Base-by-base conservation (phyloP, 2,797 vertebrate species). In the Chiloscyllium punctatum region DNA sequence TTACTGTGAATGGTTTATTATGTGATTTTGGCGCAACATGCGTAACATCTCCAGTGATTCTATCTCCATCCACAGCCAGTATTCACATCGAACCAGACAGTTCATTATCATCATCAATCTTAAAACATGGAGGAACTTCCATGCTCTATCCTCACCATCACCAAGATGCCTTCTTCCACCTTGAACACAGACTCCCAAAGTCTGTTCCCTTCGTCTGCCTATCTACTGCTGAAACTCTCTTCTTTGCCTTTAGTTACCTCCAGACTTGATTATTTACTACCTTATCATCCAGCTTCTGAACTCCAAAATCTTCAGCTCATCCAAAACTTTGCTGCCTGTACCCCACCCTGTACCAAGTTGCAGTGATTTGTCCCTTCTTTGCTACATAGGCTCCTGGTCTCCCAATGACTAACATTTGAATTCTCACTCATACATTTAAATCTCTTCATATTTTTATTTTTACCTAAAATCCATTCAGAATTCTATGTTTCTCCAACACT, bases 1-100 rank as follows among this genome's bases (percentile, higher is more conserved):
- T 69, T 69, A 8, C 90, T 92, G 66, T 92, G 69, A 92, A 92
- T 69, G 90, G 62, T n/a, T 92, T 21, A 92, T 92, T 69, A 92
- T 92, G 21, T 69, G 90, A 92, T 69, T 92, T 25, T 92, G 66
- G 90, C 62, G 92, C 66, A 37, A 68, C 13, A 21, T 42, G n/a
- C 21, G 0, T 25, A 92, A 69, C 23, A n/a, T 92, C n/a, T 4
- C 66, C 66, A 42, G 3, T 25, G 90, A 69, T 37, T 69, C 21
- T 37, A 42, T 37, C 30, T 33, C 87, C 0, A 13, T 30, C 15
- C 53, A 27, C 87, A 62, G 62, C 37, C 62, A 69, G 0, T 3
- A 6, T 69, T n/a, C 66, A 42, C 62, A 21, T 23, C 25, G 66
- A 69, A 42, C 6, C 62, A 92, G 33, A 92, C 66, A 3, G 62